These are phyloP conservation scores for Merops nubicus DNA, from an alignment of 2,113 vertebrate species.

Conservation along the genomic window DNA sequence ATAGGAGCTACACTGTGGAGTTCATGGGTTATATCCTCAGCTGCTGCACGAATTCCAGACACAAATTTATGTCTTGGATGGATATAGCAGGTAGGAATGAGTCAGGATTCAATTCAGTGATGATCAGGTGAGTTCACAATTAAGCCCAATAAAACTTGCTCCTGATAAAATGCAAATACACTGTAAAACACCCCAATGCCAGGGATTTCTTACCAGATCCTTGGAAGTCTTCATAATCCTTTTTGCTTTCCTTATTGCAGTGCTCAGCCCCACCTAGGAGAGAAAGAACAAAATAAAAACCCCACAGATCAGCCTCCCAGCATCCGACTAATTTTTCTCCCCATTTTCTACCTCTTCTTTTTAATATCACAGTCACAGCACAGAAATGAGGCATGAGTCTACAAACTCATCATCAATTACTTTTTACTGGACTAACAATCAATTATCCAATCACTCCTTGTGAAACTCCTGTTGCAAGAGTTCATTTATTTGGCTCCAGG, in stretches of 20 bases:
- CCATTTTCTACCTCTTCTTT: not conserved
- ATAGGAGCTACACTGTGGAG: not conserved
- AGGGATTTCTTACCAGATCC: conserved; percentile 55
- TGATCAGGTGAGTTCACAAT: not conserved
- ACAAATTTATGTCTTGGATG: not conserved
- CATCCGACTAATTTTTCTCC: not conserved
- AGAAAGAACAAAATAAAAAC: not conserved
- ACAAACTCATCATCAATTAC: not conserved
- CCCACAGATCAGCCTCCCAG: not conserved
- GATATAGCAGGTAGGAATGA: not conserved
- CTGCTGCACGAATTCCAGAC: not conserved
- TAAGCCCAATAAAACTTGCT: not conserved
- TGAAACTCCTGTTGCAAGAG: not conserved
- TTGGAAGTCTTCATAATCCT: conserved; percentile 26
- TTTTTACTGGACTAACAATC: conserved; percentile 31
- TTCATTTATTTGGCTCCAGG: conserved; percentile 33
- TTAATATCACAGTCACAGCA: not conserved
- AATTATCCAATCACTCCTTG: not conserved
- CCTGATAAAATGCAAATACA: not conserved
- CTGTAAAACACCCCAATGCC: not conserved
- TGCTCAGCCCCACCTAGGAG: conserved; percentile 52
- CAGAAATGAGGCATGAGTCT: not conserved
- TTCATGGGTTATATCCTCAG: not conserved
- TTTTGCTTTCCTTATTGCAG: conserved; percentile 52
- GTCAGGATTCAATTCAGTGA: not conserved